Percentiles rank a stretch among this genome's conserved stretches.
Conservation (phyloP, 2,797 vertebrate species). For the Onychomys arenicola region DNA sequence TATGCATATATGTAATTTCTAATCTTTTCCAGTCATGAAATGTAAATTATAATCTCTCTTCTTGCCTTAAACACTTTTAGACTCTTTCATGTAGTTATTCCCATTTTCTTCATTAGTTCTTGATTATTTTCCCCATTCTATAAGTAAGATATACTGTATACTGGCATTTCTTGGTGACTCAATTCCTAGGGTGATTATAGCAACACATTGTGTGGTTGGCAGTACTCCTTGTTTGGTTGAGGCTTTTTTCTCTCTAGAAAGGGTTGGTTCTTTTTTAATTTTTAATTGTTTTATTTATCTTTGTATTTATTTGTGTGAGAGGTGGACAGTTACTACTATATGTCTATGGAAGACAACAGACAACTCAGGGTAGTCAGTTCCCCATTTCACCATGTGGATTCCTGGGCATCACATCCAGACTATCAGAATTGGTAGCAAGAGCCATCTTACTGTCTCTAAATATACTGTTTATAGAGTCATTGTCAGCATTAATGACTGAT, state of each 20-base stretch:
- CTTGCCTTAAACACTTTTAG: neutral
- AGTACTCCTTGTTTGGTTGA: neutral
- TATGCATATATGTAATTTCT: neutral
- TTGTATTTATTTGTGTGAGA: neutral
- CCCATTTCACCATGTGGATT: neutral
- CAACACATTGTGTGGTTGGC: neutral
- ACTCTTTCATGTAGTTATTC: neutral
- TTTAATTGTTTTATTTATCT: neutral
- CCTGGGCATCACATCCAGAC: accelerated
- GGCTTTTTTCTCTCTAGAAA: neutral
- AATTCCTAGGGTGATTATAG: neutral
- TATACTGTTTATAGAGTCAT: neutral
- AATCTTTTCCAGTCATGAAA: neutral
- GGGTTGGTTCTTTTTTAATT: neutral
- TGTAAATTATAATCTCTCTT: neutral
- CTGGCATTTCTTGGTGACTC: neutral
- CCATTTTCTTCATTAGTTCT: neutral
- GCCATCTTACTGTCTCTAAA: neutral
- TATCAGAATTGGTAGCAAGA: neutral
- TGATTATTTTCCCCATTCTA: neutral
- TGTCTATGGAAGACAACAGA: neutral
- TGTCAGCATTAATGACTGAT: neutral
- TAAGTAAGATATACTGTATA: neutral
- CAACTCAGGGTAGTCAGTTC: accelerated
- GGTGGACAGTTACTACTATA: neutral